Percentiles rank a stretch among this genome's conserved stretches.
Conservation (phyloP, 2,797 vertebrate genomes). For the Rousettus madagascariensis region DNA sequence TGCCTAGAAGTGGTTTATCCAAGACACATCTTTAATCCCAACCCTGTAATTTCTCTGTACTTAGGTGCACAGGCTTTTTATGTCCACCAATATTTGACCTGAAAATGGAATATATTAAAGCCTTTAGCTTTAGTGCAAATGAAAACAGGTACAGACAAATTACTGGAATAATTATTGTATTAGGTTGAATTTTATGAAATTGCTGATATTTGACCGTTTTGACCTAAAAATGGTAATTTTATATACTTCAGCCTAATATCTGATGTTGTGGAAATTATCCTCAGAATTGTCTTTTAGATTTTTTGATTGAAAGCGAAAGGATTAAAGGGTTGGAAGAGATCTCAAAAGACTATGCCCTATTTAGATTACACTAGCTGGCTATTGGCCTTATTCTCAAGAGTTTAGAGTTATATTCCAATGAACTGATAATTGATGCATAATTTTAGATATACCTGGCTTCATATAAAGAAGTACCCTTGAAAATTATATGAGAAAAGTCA, state of each 20-base stretch:
- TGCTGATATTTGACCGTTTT: conserved; percentile 65
- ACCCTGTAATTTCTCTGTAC: not conserved
- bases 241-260: conserved; percentile 41
- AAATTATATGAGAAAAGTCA: conserved; percentile 20
- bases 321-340: not conserved
- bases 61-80: not conserved
- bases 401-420: not conserved
- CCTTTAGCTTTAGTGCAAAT: conserved; percentile 21
- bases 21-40: not conserved
- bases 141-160: not conserved
- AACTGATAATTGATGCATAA: not conserved
- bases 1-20: not conserved
- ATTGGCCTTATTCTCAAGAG: not conserved
- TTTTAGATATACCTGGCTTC: not conserved
- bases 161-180: not conserved
- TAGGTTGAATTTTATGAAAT: conserved; percentile 54
- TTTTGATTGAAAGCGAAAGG: conserved; percentile 39
- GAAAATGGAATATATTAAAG: conserved; percentile 23
- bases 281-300: conserved; percentile 19
- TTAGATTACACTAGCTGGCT: conserved; percentile 4
- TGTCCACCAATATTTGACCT: conserved; percentile 8
- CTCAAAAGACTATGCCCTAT: not conserved
- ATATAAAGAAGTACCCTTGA: not conserved
- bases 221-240: conserved; percentile 48
- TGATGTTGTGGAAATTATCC: not conserved